Evolutionary conservation across 2,797 vertebrate species (phyloP).

Genomic region (Cheirogaleus major): DNA sequence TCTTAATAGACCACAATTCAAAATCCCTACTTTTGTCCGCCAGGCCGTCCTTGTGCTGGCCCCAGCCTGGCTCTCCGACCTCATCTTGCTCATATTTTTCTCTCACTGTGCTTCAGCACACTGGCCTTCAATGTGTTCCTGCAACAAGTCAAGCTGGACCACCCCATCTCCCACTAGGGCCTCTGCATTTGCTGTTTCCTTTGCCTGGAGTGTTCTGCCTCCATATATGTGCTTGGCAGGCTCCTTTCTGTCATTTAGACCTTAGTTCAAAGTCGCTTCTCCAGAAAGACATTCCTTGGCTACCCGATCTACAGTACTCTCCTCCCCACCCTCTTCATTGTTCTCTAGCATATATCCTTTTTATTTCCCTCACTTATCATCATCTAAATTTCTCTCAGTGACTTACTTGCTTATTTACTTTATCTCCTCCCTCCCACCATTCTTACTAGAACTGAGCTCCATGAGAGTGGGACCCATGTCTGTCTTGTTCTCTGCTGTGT

Average conservation of each 20-base stretch:
- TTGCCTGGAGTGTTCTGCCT: not conserved
- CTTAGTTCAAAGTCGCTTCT: not conserved
- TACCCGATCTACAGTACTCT: not conserved
- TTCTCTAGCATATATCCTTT: not conserved
- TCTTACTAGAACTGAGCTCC: constrained; percentile 14
- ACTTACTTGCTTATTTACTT: not conserved
- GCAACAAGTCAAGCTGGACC: not conserved
- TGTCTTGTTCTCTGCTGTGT: not conserved
- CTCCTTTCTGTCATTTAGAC: not conserved
- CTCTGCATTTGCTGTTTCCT: not conserved
- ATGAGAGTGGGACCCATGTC: not conserved
- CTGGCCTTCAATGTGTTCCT: not conserved
- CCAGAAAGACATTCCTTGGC: not conserved
- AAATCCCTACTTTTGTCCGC: not conserved
- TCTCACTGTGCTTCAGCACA: not conserved
- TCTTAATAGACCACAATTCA: not conserved
- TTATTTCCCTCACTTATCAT: not conserved
- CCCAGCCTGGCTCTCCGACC: not conserved
- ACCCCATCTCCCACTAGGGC: not conserved
- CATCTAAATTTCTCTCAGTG: not conserved
- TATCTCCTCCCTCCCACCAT: not conserved
- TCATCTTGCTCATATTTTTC: not conserved
- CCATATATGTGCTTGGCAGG: not conserved
- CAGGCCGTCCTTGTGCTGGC: not conserved
- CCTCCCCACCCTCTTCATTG: not conserved